phyloP scores from a whole-genome alignment of 1,140 invertebrate genomes.

The Drosophila tristis region DNA sequence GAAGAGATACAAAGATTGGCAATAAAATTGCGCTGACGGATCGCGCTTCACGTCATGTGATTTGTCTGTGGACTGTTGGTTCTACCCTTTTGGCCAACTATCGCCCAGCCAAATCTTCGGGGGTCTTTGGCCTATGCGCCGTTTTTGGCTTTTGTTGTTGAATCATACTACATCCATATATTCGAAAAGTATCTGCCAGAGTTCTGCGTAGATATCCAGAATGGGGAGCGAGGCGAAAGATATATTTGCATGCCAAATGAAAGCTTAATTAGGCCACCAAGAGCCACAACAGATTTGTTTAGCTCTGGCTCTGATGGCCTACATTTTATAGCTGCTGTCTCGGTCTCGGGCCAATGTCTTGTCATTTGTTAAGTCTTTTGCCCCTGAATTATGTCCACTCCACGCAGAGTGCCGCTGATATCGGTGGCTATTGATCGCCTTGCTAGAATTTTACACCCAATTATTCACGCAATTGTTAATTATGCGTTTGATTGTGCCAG shows the following conservation, averaged over 20 bases:
- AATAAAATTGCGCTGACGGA: constrained; percentile 6
- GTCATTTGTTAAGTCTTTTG: constrained; percentile 37
- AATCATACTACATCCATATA: constrained; percentile 24
- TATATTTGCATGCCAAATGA: constrained; percentile 57
- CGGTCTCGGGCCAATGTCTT: too few species aligned
- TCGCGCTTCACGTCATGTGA: constrained; percentile 28
- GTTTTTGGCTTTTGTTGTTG: constrained; percentile 41
- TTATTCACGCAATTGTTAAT: constrained; percentile 66
- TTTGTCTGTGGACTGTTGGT: neutral
- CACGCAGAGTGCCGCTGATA: neutral
- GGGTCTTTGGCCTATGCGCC: constrained; percentile 50
- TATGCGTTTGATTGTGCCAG: constrained; percentile 58
- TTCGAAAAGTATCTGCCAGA: constrained; percentile 11
- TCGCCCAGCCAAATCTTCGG: constrained; percentile 24
- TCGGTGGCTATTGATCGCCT: constrained; percentile 24
- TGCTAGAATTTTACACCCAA: constrained; percentile 71
- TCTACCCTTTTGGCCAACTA: neutral
- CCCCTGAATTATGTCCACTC: constrained; percentile 62
- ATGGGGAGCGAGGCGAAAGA: neutral
- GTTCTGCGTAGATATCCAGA: constrained; percentile 33
- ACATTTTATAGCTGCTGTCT: constrained; percentile 28
- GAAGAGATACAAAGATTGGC: constrained; percentile 19
- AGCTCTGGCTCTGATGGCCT: constrained; percentile 26
- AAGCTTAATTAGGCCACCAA: constrained; percentile 51
- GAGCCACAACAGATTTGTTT: neutral